Base-by-base conservation (phyloP, 2,113 vertebrate species). In the Noturus placidus region DNA sequence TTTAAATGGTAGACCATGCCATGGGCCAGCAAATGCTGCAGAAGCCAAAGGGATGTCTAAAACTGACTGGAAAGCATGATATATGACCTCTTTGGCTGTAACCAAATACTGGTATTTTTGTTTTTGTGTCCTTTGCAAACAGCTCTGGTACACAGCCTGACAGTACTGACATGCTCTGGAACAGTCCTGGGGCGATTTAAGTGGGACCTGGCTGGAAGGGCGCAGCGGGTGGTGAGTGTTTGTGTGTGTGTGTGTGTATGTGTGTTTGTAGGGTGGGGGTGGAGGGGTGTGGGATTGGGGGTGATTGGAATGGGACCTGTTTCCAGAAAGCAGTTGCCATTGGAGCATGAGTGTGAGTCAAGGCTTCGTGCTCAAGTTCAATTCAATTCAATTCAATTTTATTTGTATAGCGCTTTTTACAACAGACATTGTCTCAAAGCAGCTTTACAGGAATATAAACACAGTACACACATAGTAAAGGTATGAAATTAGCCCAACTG, bases 351-450 rank as follows among this genome's bases (percentile, higher is more conserved):
- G 82, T 46, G 84, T 56, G 84, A 92, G 88, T 57, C 38, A 90
- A 91, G 90, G 87, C 91, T 94, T 90, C 79, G 82, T 67, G 85
- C 90, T 94, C 90, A 92, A 94, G 91, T 93, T n/a, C n/a, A n/a
- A n/a, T n/a, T n/a, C n/a, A n/a, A n/a, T n/a, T n/a, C n/a, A n/a
- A n/a, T n/a, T n/a, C n/a, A n/a, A n/a, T n/a, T n/a, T n/a, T n/a
- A n/a, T n/a, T n/a, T n/a, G n/a, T n/a, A n/a, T n/a, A n/a, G n/a
- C n/a, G n/a, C n/a, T n/a, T n/a, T n/a, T n/a, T n/a, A n/a, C n/a
- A n/a, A n/a, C n/a, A n/a, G n/a, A n/a, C n/a, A n/a, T n/a, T n/a
- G n/a, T n/a, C n/a, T n/a, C n/a, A n/a, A n/a, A n/a, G n/a, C n/a
- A n/a, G n/a, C n/a, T n/a, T n/a, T n/a, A n/a, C n/a, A n/a, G n/a